These are phyloP conservation scores for Watersipora subatra DNA, from an alignment of 1,140 invertebrate species.

Conservation along the genomic window DNA sequence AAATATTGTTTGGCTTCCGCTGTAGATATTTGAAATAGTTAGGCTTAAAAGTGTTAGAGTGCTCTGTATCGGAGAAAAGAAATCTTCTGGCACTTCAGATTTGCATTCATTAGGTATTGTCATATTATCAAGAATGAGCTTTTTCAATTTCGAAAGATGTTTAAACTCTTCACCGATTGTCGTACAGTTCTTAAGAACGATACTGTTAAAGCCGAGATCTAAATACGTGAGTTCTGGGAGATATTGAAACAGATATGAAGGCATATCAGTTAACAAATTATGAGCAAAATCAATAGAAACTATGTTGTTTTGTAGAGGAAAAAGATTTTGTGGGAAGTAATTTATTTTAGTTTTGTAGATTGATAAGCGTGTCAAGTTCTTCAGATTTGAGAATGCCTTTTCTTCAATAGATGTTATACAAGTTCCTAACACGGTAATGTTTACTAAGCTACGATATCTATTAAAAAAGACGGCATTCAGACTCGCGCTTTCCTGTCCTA, in stretches of 20 bases:
- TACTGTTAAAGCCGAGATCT: not conserved
- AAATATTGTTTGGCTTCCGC: not conserved
- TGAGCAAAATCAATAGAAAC: not conserved
- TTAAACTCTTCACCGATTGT: not conserved
- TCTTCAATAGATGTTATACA: not conserved
- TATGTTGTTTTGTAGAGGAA: not conserved
- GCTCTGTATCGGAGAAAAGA: not conserved
- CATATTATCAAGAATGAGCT: not conserved
- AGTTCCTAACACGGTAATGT: not conserved
- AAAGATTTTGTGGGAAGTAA: not conserved
- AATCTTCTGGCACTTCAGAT: not conserved
- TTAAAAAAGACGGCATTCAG: not conserved
- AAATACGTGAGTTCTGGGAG: not conserved
- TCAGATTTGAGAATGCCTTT: not conserved
- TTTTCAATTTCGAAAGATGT: not conserved
- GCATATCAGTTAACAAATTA: not conserved
- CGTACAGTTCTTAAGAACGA: not conserved
- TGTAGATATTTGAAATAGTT: not conserved
- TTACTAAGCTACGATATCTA: not conserved
- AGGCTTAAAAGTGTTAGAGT: not conserved
- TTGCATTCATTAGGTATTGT: not conserved
- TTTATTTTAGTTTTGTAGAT: not conserved
- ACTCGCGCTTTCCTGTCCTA: not conserved
- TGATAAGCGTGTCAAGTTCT: not conserved
- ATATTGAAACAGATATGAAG: not conserved